Percentiles rank a stretch among this genome's conserved stretches.
Evolutionary conservation across 2,113 vertebrate genomes (phyloP).

Genomic region (Hippolais icterina): DNA sequence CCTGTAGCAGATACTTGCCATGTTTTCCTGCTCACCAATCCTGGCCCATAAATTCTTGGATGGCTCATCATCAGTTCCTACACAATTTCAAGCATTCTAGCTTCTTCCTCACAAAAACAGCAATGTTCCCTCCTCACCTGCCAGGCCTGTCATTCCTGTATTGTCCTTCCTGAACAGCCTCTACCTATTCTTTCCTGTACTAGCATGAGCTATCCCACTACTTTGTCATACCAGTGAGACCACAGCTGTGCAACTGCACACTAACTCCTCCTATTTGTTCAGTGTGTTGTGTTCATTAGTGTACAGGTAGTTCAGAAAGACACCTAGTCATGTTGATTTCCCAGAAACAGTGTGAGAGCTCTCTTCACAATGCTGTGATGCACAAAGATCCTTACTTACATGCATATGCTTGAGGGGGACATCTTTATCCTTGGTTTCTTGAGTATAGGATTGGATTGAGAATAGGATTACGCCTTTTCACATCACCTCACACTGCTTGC

Average conservation of each 20-base stretch:
- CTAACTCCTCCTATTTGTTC: background rate
- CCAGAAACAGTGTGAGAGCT: background rate
- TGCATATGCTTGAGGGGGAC: background rate
- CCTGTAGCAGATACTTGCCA: background rate
- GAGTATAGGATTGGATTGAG: background rate
- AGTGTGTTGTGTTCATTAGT: too few species aligned
- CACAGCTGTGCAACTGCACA: background rate
- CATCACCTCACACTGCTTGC: background rate
- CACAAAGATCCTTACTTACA: background rate
- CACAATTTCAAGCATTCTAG: background rate
- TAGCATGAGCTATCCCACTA: background rate
- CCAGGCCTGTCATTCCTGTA: background rate
- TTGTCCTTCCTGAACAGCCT: background rate
- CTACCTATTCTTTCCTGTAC: background rate
- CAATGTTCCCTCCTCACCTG: background rate
- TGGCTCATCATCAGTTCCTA: background rate
- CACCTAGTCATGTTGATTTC: background rate
- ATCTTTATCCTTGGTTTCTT: background rate
- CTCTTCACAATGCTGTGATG: background rate
- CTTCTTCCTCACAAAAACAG: background rate
- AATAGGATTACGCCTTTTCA: background rate
- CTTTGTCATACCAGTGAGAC: background rate
- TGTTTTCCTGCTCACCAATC: background rate
- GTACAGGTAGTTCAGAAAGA: background rate
- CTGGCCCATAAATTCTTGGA: background rate